phyloP scores from a whole-genome alignment of 2,797 vertebrate species.

The Parotocinclus haroldoi region DNA sequence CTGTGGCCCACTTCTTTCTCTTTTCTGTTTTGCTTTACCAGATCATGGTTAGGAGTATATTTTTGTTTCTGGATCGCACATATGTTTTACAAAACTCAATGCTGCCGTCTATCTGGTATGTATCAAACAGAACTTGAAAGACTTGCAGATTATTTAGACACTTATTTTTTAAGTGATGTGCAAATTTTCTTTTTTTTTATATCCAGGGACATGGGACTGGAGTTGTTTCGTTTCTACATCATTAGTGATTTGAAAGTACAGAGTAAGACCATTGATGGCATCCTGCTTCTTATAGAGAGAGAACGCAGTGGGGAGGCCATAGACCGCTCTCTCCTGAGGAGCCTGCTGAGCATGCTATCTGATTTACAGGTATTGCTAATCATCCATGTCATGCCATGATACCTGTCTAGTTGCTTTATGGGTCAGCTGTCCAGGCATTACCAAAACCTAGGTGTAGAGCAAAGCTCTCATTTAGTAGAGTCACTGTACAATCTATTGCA shows the following conservation, averaged over 20 bases:
- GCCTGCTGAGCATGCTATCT: slow-evolving; percentile 96
- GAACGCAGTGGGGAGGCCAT: slow-evolving; percentile 95
- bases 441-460: too few relatives aligned
- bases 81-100: slow-evolving; percentile 99
- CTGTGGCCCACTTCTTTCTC: slow-evolving; percentile 6
- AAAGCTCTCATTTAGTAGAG: too few relatives aligned
- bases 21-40: slow-evolving; percentile 50
- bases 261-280: slow-evolving; percentile 97
- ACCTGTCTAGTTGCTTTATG: too few relatives aligned
- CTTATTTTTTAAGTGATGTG: not conserved
- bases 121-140: slow-evolving; percentile 17
- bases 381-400: too few relatives aligned
- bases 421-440: too few relatives aligned
- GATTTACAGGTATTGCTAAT: slow-evolving; percentile 83
- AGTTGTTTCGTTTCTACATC: slow-evolving; percentile 97
- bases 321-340: slow-evolving; percentile 92
- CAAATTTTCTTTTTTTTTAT: slow-evolving; percentile 12
- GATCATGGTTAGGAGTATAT: slow-evolving; percentile 97
- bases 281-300: slow-evolving; percentile 91
- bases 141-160: not conserved
- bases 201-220: slow-evolving; percentile 97
- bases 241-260: slow-evolving; percentile 98
- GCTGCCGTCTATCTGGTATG: slow-evolving; percentile 99
- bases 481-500: too few relatives aligned
- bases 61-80: slow-evolving; percentile 98